phyloP scores from a whole-genome alignment of 2,113 vertebrate genomes.

The Heterotis niloticus region DNA sequence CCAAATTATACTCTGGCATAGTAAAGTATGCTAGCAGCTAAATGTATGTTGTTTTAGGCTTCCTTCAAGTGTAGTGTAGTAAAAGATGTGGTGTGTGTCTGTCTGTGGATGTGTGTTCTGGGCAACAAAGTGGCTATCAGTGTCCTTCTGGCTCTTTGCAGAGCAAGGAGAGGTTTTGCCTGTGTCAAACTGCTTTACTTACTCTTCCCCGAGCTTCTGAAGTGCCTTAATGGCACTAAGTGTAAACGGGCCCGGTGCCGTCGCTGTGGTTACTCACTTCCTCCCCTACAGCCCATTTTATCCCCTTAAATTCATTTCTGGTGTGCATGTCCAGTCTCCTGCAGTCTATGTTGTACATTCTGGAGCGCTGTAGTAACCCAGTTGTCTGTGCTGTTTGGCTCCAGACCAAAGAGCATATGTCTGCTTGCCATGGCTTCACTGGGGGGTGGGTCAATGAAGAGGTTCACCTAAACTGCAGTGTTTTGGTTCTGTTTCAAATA shows the following conservation, averaged over 20 bases:
- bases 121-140: too few species aligned
- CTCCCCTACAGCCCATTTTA: neutral
- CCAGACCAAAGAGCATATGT: neutral
- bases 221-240: neutral
- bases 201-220: neutral
- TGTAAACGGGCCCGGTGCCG: neutral
- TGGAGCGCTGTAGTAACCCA: neutral
- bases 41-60: too few species aligned
- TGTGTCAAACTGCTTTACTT: too few species aligned
- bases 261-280: neutral
- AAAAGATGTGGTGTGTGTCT: too few species aligned
- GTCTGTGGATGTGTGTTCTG: too few species aligned
- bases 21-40: too few species aligned
- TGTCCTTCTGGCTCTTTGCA: too few species aligned
- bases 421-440: neutral
- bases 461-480: neutral
- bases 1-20: too few species aligned
- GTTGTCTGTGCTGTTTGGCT: constrained; percentile 12
- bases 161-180: too few species aligned
- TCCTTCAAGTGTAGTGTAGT: too few species aligned
- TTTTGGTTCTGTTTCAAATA: neutral
- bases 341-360: neutral
- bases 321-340: neutral
- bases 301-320: constrained; percentile 8
- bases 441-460: constrained; percentile 12